These are phyloP conservation scores for Microtus montanus DNA, from an alignment of 2,113 vertebrate species.

Conservation along the genomic window DNA sequence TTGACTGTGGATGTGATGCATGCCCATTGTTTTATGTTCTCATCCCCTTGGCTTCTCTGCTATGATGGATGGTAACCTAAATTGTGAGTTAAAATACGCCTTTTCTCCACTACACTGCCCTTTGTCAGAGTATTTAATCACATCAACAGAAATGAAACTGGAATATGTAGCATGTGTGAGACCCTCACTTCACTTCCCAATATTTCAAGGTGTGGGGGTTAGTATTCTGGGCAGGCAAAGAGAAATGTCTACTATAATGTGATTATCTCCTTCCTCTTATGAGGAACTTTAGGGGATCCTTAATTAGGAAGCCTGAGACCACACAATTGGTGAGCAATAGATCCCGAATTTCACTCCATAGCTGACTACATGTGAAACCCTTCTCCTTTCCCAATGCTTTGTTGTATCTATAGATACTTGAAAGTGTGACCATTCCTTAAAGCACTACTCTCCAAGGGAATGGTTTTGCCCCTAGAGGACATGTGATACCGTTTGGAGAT, in stretches of 20 bases:
- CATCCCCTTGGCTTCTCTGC: not conserved
- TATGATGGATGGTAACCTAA: not conserved
- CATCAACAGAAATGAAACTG: not conserved
- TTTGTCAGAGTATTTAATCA: not conserved
- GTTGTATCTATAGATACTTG: not conserved
- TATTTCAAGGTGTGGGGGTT: not conserved
- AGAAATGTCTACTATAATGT: constrained; percentile 9
- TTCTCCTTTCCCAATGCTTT: constrained; percentile 23
- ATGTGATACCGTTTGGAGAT: not conserved
- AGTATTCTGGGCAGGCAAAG: not conserved
- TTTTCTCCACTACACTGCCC: not conserved
- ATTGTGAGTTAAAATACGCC: not conserved
- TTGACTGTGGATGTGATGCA: not conserved
- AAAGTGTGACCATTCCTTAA: not conserved
- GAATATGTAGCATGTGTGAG: not conserved
- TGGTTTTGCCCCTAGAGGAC: constrained; percentile 9
- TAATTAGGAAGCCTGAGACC: constrained; percentile 7
- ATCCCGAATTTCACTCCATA: not conserved
- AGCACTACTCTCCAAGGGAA: not conserved
- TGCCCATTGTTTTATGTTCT: not conserved
- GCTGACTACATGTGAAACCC: not conserved
- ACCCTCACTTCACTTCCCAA: not conserved
- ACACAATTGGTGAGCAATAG: not conserved
- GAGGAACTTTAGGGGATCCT: not conserved
- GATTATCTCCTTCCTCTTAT: constrained; percentile 40